Percentiles rank a stretch among this genome's conserved stretches.
Evolutionary conservation across 1,140 invertebrate species (phyloP).

Genomic region (Pseudomyrmex pallidus): DNA sequence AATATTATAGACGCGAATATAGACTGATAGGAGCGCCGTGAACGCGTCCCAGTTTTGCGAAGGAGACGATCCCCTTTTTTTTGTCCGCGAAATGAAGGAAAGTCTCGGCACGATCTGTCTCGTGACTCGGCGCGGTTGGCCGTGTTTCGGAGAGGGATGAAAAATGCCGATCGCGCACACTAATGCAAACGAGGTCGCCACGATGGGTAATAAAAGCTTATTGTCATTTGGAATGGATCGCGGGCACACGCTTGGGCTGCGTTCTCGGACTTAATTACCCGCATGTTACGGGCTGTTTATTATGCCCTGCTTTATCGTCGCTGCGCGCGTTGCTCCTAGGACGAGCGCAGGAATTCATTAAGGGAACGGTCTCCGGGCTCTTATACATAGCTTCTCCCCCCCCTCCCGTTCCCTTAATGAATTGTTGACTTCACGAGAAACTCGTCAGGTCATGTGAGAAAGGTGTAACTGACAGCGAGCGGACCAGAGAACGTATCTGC

Average conservation of each 20-base stretch:
- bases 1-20: conserved; percentile 4
- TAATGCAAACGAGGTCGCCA: conserved; percentile 43
- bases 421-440: no score
- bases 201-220: conserved; percentile 43
- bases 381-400: neutral
- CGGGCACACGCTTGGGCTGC: conserved; percentile 43
- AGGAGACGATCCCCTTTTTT: no score
- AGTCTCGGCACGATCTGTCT: neutral
- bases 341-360: conserved; percentile 52
- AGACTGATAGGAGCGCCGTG: neutral
- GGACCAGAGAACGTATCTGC: no score
- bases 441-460: no score
- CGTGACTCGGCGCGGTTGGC: conserved; percentile 45
- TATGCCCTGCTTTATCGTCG: conserved; percentile 39
- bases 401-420: no score
- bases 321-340: conserved; percentile 10
- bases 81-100: conserved; percentile 22
- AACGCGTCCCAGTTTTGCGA: conserved; percentile 8
- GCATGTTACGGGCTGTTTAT: conserved; percentile 60
- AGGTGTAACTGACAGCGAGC: no score
- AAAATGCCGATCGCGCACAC: conserved; percentile 28
- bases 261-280: conserved; percentile 68
- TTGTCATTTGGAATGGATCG: conserved; percentile 52
- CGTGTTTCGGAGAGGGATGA: conserved; percentile 33
- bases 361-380: conserved; percentile 10